Evolutionary conservation across 2,888 invertebrate species (phyloP).

Genomic region (Cosmorhoe ocellata): DNA sequence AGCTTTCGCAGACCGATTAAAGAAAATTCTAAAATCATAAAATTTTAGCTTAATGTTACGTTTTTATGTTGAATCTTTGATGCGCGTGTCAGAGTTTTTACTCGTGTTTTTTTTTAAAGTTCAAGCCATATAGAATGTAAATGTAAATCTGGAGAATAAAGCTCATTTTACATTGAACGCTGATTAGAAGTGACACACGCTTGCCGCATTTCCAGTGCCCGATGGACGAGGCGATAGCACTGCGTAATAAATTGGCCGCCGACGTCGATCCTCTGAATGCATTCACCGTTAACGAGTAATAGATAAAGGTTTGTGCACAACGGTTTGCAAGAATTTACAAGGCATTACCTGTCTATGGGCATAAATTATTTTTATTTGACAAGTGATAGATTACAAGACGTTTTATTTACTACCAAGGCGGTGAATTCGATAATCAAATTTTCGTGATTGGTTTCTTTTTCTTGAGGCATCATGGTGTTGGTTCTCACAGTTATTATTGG

Average conservation of each 20-base stretch:
- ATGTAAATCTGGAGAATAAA: constrained; percentile 7
- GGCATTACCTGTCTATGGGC: constrained; percentile 12
- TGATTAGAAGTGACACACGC: constrained; percentile 17
- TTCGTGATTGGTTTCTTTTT: neutral
- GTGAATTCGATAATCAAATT: no score
- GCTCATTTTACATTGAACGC: constrained; percentile 13
- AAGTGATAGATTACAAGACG: neutral
- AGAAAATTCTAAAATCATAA: no score
- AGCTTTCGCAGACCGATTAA: no score
- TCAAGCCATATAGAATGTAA: neutral
- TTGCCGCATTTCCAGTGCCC: constrained; percentile 37
- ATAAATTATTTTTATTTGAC: constrained; percentile 18
- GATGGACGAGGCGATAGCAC: constrained; percentile 61
- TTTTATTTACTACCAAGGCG: no score
- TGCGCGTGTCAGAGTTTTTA: no score
- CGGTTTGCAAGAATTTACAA: constrained; percentile 17
- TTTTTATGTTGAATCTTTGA: no score
- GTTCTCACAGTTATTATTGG: no score
- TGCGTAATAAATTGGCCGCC: constrained; percentile 69
- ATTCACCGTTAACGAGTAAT: constrained; percentile 65
- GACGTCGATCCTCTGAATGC: constrained; percentile 58
- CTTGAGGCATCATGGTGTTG: no score
- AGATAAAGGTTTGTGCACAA: constrained; percentile 33
- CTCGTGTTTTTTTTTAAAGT: no score
- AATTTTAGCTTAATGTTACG: no score